phyloP scores from a whole-genome alignment of 2,888 invertebrate genomes.

The Protophormia terraenovae region DNA sequence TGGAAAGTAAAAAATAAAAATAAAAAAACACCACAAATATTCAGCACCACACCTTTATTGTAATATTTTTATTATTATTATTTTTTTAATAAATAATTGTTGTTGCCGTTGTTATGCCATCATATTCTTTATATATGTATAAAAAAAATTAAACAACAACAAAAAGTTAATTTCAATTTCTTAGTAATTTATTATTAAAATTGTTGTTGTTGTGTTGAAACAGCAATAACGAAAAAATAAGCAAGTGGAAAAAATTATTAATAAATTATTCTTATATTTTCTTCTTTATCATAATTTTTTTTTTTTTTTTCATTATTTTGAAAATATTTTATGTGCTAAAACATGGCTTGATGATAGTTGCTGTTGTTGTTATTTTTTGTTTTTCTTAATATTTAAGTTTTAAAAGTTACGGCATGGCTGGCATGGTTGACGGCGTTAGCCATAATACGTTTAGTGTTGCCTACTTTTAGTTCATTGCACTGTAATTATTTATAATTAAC shows the following conservation, averaged over 20 bases:
- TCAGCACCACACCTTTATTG: constrained; percentile 60
- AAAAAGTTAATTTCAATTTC: constrained; percentile 46
- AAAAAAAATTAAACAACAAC: constrained; percentile 14
- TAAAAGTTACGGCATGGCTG: background rate
- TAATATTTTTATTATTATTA: constrained; percentile 39
- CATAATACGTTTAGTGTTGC: constrained; percentile 30
- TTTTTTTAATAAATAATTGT: constrained; percentile 42
- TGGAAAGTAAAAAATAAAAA: constrained; percentile 24
- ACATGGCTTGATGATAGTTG: constrained; percentile 13
- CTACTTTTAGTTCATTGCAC: constrained; percentile 68
- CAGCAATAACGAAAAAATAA: constrained; percentile 15
- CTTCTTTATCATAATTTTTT: constrained; percentile 14
- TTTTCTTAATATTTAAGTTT: too few relatives aligned
- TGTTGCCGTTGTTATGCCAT: constrained; percentile 42
- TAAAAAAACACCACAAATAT: constrained; percentile 27
- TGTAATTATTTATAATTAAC: constrained; percentile 64
- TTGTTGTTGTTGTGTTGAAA: constrained; percentile 5
- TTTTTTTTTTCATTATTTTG: constrained; percentile 15
- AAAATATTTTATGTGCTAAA: constrained; percentile 37
- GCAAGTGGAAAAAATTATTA: constrained; percentile 37
- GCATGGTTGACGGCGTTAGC: constrained; percentile 17
- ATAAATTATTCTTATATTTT: constrained; percentile 56
- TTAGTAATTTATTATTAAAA: constrained; percentile 43
- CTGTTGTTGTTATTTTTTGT: too few relatives aligned
- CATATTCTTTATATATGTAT: constrained; percentile 17